These are phyloP conservation scores for Phrynosoma blainvillii DNA, from an alignment of 2,113 vertebrate genomes.

Conservation along the genomic window DNA sequence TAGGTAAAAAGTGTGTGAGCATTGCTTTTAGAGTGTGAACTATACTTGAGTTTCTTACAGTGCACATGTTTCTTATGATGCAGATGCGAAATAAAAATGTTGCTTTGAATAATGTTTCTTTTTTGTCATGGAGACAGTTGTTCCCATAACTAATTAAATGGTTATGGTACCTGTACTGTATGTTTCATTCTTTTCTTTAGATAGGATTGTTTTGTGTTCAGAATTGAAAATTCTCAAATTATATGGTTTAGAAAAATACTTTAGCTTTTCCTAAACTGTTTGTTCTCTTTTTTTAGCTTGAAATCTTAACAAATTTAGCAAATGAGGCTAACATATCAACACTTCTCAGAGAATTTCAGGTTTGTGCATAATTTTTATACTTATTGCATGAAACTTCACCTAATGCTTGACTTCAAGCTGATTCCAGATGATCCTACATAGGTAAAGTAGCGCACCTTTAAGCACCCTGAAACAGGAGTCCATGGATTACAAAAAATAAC, in stretches of 20 bases:
- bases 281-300: slow-evolving; percentile 80
- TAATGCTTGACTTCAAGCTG: background rate
- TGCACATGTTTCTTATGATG: background rate
- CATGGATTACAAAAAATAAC: background rate
- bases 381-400: slow-evolving; percentile 10
- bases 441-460: background rate
- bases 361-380: slow-evolving; percentile 59
- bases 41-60: background rate
- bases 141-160: background rate
- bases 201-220: slow-evolving; percentile 4
- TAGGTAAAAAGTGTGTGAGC: background rate
- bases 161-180: background rate
- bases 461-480: background rate
- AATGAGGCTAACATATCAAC: slow-evolving; percentile 97
- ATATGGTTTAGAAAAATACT: background rate
- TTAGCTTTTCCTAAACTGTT: background rate
- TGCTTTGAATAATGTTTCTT: slow-evolving; percentile 15
- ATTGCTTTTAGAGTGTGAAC: background rate
- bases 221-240: slow-evolving; percentile 6
- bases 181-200: background rate
- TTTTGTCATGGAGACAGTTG: slow-evolving; percentile 17
- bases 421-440: background rate
- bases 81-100: background rate
- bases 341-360: slow-evolving; percentile 97
- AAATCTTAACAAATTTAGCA: slow-evolving; percentile 96